These are phyloP conservation scores for Grapholita molesta DNA, from an alignment of 1,140 invertebrate species.

Conservation along the genomic window DNA sequence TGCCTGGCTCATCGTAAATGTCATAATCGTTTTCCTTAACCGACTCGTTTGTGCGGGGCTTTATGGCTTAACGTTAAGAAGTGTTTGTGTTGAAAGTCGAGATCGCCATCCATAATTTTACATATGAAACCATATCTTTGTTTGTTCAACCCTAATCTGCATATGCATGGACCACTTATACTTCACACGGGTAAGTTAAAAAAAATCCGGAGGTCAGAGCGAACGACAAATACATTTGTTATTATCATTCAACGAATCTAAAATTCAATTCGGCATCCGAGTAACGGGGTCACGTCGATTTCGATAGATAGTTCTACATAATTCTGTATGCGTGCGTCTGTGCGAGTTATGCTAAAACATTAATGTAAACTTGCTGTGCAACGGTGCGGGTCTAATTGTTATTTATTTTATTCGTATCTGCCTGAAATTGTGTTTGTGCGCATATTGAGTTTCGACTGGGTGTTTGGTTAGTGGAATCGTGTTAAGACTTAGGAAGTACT, in stretches of 20 bases:
- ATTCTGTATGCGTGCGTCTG: slow-evolving; percentile 50
- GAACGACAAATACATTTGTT: slow-evolving; percentile 69
- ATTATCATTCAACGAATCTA: slow-evolving; percentile 70
- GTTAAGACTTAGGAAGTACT: slow-evolving; percentile 25
- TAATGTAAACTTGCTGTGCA: slow-evolving; percentile 22
- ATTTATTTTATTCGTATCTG: slow-evolving; percentile 42
- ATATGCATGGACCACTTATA: slow-evolving; percentile 63
- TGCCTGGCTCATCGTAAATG: neutral
- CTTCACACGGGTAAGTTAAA: slow-evolving; percentile 48
- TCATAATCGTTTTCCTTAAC: slow-evolving; percentile 5
- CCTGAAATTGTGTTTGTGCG: slow-evolving; percentile 26
- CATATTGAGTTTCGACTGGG: neutral
- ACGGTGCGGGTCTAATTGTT: slow-evolving; percentile 35
- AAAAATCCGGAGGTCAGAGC: slow-evolving; percentile 60
- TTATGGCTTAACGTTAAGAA: slow-evolving; percentile 30
- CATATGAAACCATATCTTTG: slow-evolving; percentile 68
- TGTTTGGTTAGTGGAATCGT: slow-evolving; percentile 24
- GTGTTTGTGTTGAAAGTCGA: slow-evolving; percentile 59
- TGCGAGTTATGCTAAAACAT: slow-evolving; percentile 30
- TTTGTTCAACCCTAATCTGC: slow-evolving; percentile 64
- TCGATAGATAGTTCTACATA: slow-evolving; percentile 63
- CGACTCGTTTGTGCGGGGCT: neutral
- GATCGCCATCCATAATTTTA: slow-evolving; percentile 63
- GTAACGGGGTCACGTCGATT: slow-evolving; percentile 72
- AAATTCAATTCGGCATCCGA: slow-evolving; percentile 67